These are phyloP conservation scores for Nemurella pictetii DNA, from an alignment of 2,888 invertebrate species.

Conservation along the genomic window DNA sequence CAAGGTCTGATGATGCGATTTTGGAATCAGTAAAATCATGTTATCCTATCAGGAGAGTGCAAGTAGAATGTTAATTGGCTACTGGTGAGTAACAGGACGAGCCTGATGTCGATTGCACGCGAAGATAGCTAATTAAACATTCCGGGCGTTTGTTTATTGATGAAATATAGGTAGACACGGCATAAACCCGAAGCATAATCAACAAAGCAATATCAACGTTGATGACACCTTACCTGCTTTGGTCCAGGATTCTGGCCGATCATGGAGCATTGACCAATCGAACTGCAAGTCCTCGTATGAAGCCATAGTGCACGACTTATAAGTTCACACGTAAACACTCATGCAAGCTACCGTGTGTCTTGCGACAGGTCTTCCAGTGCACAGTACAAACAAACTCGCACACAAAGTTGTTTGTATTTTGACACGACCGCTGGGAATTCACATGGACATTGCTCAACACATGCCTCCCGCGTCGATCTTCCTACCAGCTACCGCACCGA, in stretches of 20 bases:
- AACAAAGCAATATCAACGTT: background rate
- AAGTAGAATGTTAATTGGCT: background rate
- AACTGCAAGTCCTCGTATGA: constrained; percentile 65
- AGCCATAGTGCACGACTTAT: constrained; percentile 55
- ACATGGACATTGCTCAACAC: background rate
- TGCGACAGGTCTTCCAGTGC: background rate
- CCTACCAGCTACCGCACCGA: background rate
- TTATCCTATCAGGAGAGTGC: background rate
- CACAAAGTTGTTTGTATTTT: constrained; percentile 1
- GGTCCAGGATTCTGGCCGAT: constrained; percentile 66
- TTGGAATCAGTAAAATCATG: background rate
- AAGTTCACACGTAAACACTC: background rate
- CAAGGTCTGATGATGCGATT: background rate
- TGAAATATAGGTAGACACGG: too few species aligned
- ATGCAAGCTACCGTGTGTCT: background rate
- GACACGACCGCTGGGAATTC: background rate
- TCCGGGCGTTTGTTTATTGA: too few species aligned
- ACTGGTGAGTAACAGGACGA: background rate
- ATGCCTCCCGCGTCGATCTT: background rate
- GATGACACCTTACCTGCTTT: constrained; percentile 58
- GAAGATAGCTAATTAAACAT: background rate
- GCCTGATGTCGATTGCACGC: too few species aligned
- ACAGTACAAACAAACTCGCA: background rate
- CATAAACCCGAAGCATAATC: too few species aligned
- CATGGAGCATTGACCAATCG: constrained; percentile 67